These are phyloP conservation scores for Brachionus paranguensis DNA, from an alignment of 1,140 invertebrate genomes.

Conservation along the genomic window DNA sequence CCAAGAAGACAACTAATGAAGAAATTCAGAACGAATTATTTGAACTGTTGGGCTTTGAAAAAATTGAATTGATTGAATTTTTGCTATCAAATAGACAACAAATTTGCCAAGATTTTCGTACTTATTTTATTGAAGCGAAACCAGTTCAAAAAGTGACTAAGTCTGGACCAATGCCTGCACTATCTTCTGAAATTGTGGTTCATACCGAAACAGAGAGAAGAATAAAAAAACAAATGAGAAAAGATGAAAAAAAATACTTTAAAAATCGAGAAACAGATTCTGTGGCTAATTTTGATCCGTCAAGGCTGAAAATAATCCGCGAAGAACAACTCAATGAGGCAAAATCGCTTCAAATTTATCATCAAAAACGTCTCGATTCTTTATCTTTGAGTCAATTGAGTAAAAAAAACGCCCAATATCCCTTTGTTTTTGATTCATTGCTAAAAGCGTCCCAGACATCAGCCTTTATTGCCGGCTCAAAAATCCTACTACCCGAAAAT, in stretches of 20 bases:
- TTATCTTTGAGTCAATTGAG: conserved; percentile 41
- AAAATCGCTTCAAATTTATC: conserved; percentile 44
- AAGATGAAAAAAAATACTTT: conserved; percentile 75
- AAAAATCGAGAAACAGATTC: conserved; percentile 53
- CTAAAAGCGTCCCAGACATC: conserved; percentile 62
- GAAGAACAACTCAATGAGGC: conserved; percentile 46
- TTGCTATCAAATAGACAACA: not conserved
- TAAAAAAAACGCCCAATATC: conserved; percentile 63
- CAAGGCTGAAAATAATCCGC: conserved; percentile 17
- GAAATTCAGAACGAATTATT: conserved; percentile 29
- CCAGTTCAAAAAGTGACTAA: not conserved
- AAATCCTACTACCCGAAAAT: conserved; percentile 70
- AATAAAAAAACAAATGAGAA: conserved; percentile 72
- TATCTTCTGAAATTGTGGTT: conserved; percentile 41
- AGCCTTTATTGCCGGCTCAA: conserved; percentile 72
- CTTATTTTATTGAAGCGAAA: not conserved
- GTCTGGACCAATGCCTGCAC: not conserved
- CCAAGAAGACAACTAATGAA: not conserved
- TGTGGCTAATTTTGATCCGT: conserved; percentile 47
- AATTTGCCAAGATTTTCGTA: not conserved
- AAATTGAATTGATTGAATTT: conserved; percentile 27
- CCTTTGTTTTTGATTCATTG: conserved; percentile 75
- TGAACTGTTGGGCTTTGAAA: conserved; percentile 20
- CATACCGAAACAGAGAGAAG: conserved; percentile 73
- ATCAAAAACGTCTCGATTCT: conserved; percentile 30